Evolutionary conservation across 2,797 vertebrate species (phyloP).

Genomic region (Catostomus latipinnis): DNA sequence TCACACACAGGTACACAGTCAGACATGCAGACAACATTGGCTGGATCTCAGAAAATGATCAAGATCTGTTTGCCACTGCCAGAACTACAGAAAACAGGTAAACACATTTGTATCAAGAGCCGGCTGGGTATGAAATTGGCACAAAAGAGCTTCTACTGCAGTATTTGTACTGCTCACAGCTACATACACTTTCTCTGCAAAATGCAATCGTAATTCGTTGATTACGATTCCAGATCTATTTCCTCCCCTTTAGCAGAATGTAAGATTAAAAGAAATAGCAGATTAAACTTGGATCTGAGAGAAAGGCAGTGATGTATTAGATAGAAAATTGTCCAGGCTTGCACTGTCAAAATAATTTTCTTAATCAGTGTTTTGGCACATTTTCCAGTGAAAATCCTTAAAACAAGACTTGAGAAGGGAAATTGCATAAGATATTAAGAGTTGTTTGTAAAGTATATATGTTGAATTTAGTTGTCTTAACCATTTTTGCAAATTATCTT

Average conservation of each 20-base stretch:
- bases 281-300: conserved; percentile 6
- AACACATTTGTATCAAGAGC: conserved; percentile 4
- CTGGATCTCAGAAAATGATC: background rate
- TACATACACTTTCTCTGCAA: background rate
- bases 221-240: no score
- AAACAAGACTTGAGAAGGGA: no score
- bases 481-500: no score
- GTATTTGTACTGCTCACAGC: background rate
- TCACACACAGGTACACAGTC: conserved; percentile 1
- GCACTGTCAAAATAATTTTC: background rate
- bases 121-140: background rate
- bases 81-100: conserved; percentile 13
- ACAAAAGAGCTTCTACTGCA: conserved; percentile 15
- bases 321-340: background rate
- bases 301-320: background rate
- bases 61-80: background rate
- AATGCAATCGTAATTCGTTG: no score
- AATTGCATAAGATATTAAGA: no score
- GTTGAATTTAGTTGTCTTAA: no score
- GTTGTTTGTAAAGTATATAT: no score
- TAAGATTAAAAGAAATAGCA: background rate
- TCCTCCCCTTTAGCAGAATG: no score
- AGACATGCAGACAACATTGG: conserved; percentile 6
- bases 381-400: no score
- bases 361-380: no score